Base-by-base conservation (phyloP, 1,140 invertebrate species). In the Drosophila aff. region DNA sequence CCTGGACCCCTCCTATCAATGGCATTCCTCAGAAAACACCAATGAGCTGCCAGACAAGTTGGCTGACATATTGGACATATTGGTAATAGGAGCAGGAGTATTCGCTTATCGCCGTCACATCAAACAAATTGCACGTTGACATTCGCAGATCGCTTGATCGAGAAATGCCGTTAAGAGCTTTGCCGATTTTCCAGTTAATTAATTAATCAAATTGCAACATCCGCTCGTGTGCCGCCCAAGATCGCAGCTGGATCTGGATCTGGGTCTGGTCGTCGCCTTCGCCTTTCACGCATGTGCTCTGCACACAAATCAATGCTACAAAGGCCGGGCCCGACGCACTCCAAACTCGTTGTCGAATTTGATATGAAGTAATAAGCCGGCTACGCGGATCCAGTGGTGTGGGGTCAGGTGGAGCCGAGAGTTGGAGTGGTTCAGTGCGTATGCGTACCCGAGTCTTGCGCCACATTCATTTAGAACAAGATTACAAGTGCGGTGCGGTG, bases 121-220 rank as follows among this genome's bases (percentile, higher is more conserved):
- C 69, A 68, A 81, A 89, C 85, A 89, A 89, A 89, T 89, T 90
- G 85, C 79, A 79, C 81, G 87, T 85, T 89, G 85, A 89, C 85
- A 89, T 90, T 89, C 85, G 81, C 66, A 79, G 79, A 90, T 79
- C 77, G 53, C 49, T 60, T 40, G 67, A 53, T 59, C 31, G 36
- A 76, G 53, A 79, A 71, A 64, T 41, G 66, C 31, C 26, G 50
- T 36, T 72, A 72, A 72, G 58, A 68, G 84, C 72, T 78, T 75
- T 81, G 67, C 64, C 50, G 52, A 85, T 84, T 89, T 90, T 89
- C 75, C 78, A 85, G 85, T 74, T 82, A 89, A 89, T 89, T 89
- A 89, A 89, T 89, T 89, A 84, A 84, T 80, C 78, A 79, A 79
- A 73, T 89, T 89, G 78, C 85, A 76, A 90, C 85, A 89, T 90